Evolutionary conservation across 2,888 invertebrate species (phyloP), one percentile per base, ranked within the genome.

Genomic region (Scaptomyza flava): DNA sequence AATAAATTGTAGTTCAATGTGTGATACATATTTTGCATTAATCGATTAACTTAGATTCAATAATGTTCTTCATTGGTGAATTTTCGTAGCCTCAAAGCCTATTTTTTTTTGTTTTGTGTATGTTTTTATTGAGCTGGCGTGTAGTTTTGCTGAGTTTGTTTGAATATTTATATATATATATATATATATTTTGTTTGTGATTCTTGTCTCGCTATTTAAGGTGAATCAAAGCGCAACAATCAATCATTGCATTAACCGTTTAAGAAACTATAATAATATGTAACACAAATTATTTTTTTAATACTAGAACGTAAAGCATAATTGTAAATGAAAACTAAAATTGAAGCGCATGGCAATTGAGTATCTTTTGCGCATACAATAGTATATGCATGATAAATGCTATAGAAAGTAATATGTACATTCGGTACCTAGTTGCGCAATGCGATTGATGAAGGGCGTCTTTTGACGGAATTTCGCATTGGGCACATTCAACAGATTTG

Each of bases 341-440:
- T 71, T 83, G 84, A 83, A 80, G 87, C 87, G 80, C 81, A 82
- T 82, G 79, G 73, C 83, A 87, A 79, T 80, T 65, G 83, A 80
- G 73, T 86, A 86, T 81, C 82, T 74, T 77, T 79, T 61, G 79
- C 87, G 81, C 84, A 86, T 83, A 83, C 82, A 78, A 70, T 64
- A n/a, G n/a, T n/a, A 73, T 72, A 68, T 53, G 72, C 67, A 74
- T 76, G 34, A 43, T 69, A 62, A 66, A 67, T 72, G 68, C 63
- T 75, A 76, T 75, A 78, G 72, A 72, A 68, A 66, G 73, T 79
- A 81, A 66, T 71, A 41, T 17, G 41, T 41, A 82, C 68, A 66
- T 53, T 66, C 66, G 84, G 84, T 91, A 91, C 91, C 91, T 91
- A 91, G 88, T 88, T 91, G 87, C 80, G 90, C 88, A 78, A 91